phyloP scores from a whole-genome alignment of 2,797 vertebrate species.

The Pogoniulus pusillus region DNA sequence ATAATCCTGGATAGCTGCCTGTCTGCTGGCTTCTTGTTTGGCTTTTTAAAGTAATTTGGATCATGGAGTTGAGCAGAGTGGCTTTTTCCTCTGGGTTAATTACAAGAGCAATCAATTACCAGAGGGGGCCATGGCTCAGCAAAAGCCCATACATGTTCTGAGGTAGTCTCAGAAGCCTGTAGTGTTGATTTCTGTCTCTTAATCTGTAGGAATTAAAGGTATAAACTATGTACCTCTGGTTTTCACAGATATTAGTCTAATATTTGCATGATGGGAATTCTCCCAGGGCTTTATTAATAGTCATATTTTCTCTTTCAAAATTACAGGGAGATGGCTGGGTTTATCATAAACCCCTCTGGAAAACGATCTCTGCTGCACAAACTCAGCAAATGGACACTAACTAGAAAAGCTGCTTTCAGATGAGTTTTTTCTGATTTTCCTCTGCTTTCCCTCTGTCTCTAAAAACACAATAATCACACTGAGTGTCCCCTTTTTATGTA shows the following conservation, averaged over 20 bases:
- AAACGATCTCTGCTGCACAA: conserved; percentile 66
- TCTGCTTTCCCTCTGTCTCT: conserved; percentile 56
- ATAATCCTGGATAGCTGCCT: background rate
- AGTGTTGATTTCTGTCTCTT: background rate
- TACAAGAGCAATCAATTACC: background rate
- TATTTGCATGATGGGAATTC: background rate
- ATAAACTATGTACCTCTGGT: background rate
- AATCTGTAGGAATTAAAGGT: background rate
- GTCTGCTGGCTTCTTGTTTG: background rate
- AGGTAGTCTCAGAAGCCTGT: background rate
- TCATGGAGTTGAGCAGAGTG: background rate
- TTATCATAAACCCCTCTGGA: conserved; percentile 95
- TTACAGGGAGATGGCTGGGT: conserved; percentile 93
- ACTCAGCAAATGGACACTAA: conserved; percentile 67
- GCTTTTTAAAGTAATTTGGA: background rate
- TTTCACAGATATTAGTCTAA: background rate
- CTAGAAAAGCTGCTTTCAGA: conserved; percentile 51
- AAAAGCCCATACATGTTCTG: rapidly evolving
- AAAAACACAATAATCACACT: conserved; percentile 62
- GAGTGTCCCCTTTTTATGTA: conserved; percentile 72
- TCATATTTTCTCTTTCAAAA: conserved; percentile 4
- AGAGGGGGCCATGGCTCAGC: rapidly evolving
- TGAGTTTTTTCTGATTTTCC: conserved; percentile 60
- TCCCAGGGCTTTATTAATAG: background rate
- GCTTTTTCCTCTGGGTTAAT: background rate